Base-by-base conservation (phyloP, 2,113 vertebrate genomes). In the Syngnathoides biaculeatus region DNA sequence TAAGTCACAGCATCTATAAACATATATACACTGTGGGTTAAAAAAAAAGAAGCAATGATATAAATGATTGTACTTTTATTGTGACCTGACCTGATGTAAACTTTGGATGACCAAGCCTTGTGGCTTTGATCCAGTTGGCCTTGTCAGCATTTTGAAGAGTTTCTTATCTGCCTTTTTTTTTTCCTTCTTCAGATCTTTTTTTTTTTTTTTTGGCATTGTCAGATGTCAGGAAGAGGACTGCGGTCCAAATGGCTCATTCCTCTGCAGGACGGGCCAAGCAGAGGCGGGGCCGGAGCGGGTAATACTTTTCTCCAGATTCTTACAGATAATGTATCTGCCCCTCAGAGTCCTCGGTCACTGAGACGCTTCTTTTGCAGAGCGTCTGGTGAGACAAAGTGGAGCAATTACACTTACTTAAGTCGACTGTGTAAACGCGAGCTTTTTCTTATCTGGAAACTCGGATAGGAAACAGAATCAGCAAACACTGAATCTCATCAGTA, bases 321-420 rank as follows among this genome's bases (percentile, higher is more conserved):
- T 73, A 71, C 79, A 86, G 86, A 90, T 88, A 83, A 57, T 79
- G 62, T 86, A 84, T 87, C 83, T 81, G 75, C 64, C 38, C 67
- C 56, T 79, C 58, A 43, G 65, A 78, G 65, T 74, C 61, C 59
- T 50, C 61, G 58, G 67, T 66, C 71, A 63, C 64, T 60, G 63
- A 71, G 53, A 5, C 24, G 53, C 27, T 56, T 56, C 43, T 69
- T 66, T 82, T 79, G n/a, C 65, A 78, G 73, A 76, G 79, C 72
- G 64, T 69, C 67, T 67, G 64, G 53, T 79, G 74, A 89, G 82
- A 70, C 75, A 85, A 76, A 86, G 75, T 83, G 86, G 74, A 79
- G 67, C 75, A 68, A 84, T 84, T 80, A 68, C 43, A 65, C 70
- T 67, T 84, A 75, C 78, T 69, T 47, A 69, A 69, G 64, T 64